phyloP scores from a whole-genome alignment of 2,888 invertebrate species.

The Troides aeacus region DNA sequence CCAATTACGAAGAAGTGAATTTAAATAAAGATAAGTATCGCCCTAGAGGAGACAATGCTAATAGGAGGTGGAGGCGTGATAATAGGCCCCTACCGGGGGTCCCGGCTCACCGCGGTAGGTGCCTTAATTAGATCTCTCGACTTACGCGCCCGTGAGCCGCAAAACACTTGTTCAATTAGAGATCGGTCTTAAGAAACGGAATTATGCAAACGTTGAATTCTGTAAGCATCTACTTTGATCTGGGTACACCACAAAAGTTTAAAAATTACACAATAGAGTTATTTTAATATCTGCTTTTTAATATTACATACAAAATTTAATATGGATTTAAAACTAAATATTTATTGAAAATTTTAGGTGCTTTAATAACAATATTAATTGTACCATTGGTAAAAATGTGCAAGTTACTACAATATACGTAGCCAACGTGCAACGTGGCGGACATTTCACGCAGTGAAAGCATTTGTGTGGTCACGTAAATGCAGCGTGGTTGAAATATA shows the following conservation, averaged over 20 bases:
- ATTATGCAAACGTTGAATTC: constrained; percentile 52
- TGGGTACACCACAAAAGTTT: not conserved
- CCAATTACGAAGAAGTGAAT: constrained; percentile 81
- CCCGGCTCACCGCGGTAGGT: constrained; percentile 60
- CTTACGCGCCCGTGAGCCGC: constrained; percentile 70
- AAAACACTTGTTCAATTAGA: constrained; percentile 78
- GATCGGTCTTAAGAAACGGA: constrained; percentile 68
- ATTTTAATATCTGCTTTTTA: too few relatives aligned
- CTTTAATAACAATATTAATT: constrained; percentile 17
- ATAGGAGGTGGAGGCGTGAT: constrained; percentile 77
- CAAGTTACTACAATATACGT: constrained; percentile 32
- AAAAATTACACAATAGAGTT: too few relatives aligned
- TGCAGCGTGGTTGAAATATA: constrained; percentile 29
- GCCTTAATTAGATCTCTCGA: constrained; percentile 77
- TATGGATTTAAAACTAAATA: not conserved
- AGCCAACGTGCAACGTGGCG: constrained; percentile 29
- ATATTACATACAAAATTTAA: too few relatives aligned
- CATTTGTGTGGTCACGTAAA: constrained; percentile 34
- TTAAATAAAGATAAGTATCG: constrained; percentile 81
- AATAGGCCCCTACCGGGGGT: constrained; percentile 71
- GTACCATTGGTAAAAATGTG: constrained; percentile 23
- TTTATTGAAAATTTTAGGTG: not conserved
- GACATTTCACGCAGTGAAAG: constrained; percentile 37
- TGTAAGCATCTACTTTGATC: constrained; percentile 30
- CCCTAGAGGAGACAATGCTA: constrained; percentile 80